These are phyloP conservation scores for Halcyon leucocephala DNA, from an alignment of 2,797 vertebrate genomes.

Conservation along the genomic window DNA sequence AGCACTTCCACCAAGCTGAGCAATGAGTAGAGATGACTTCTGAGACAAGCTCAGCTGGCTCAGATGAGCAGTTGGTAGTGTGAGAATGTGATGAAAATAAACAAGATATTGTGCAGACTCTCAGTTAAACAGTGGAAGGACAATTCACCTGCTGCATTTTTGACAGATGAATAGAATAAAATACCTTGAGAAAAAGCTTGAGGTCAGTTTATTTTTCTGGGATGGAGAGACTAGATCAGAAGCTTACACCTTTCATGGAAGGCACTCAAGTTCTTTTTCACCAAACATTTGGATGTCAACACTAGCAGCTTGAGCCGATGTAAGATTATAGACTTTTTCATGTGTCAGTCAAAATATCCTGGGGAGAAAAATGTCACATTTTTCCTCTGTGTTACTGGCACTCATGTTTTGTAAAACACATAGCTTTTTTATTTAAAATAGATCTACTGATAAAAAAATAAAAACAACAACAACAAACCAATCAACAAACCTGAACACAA, in stretches of 20 bases:
- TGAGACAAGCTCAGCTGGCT: neutral
- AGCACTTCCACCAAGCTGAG: neutral
- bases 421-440: slow-evolving; percentile 71
- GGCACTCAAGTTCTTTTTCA: slow-evolving; percentile 46
- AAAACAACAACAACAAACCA: too few relatives aligned
- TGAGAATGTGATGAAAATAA: slow-evolving; percentile 20
- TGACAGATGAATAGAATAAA: slow-evolving; percentile 22
- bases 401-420: slow-evolving; percentile 63
- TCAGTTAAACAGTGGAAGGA: neutral
- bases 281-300: slow-evolving; percentile 63
- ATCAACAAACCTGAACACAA: neutral
- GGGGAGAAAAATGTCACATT: slow-evolving; percentile 72
- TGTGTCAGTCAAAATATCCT: slow-evolving; percentile 72
- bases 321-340: slow-evolving; percentile 69
- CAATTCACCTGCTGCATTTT: neutral
- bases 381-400: slow-evolving; percentile 54
- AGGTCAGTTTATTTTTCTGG: neutral
- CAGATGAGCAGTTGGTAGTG: neutral
- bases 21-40: neutral
- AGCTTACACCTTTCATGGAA: slow-evolving; percentile 54
- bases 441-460: slow-evolving; percentile 58
- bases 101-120: neutral
- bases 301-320: slow-evolving; percentile 67
- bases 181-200: neutral
- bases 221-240: neutral